A percentile compares a stretch with the other conserved stretches of the same genome.
phyloP scores from a whole-genome alignment of 2,797 vertebrate species.

The Poeciliopsis gracilis region DNA sequence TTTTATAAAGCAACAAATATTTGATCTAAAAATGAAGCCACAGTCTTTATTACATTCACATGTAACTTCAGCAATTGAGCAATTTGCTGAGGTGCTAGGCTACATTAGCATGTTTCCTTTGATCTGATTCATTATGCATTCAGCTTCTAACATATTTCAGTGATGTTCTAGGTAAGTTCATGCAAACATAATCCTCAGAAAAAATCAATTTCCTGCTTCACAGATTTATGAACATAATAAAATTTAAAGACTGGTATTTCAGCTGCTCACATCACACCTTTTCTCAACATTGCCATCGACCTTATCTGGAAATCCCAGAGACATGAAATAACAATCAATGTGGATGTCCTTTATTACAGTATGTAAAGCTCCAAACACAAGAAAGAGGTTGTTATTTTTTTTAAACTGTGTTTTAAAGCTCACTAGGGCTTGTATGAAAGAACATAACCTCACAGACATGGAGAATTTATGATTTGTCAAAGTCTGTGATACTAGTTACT shows the following conservation, averaged over 20 bases:
- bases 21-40: not conserved
- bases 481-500: not conserved
- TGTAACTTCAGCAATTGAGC: not conserved
- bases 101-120: not conserved
- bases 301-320: not conserved
- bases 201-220: not conserved
- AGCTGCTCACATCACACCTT: not conserved
- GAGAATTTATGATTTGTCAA: not conserved
- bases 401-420: not conserved
- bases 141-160: not conserved
- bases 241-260: not conserved
- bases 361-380: not conserved
- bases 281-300: not conserved
- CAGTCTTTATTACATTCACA: not conserved
- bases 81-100: not conserved
- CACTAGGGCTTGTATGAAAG: not conserved
- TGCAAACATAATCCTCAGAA: not conserved
- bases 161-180: not conserved
- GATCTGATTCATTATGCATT: not conserved
- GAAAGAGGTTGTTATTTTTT: not conserved
- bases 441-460: not conserved
- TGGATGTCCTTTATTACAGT: not conserved
- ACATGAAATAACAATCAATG: not conserved
- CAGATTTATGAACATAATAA: not conserved
- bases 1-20: not conserved